Base-by-base conservation (phyloP, 2,888 invertebrate species). In the Cataglyphis altisquamis region DNA sequence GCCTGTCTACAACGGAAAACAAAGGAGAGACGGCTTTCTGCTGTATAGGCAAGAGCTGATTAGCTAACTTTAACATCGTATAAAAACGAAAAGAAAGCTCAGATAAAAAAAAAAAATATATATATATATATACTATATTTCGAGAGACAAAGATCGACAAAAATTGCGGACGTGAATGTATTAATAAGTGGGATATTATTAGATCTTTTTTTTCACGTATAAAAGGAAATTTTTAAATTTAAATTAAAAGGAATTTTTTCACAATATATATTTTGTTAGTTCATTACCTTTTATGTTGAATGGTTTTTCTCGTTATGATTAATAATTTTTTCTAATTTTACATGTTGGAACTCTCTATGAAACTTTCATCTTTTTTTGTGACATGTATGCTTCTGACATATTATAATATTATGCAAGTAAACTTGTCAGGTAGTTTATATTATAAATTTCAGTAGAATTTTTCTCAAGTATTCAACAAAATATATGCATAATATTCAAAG, bases 181-280 rank as follows among this genome's bases (percentile, higher is more conserved):
- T 73, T 62, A 62, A n/a, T 60, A 41, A 6, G 5, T 6, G 5
- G 1, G 57, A 29, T 73, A 62, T 36, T 55, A 70, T 66, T 66
- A 66, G 39, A 60, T 60, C n/a, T 18, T 57, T 52, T 36, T 18
- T 57, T 52, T 36, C 8, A 21, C 12, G 6, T 45, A 10, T 45
- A 41, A 62, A 48, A 45, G 3, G 15, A 21, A 1, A 12, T 25
- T 48, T 60, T 36, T 25, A 10, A 63, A n/a, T 5, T 15, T 52
- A 52, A 18, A 64, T 75, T 4, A n/a, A 1, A 25, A n/a, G 0
- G n/a, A 18, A 39, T 0, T 64, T 52, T 21, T 29, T 18, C n/a
- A 12, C n/a, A 1, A 10, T 5, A 0, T 39, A 4, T 12, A 15
- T 25, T 25, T 57, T 29, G 8, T 36, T 62, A 45, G 15, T 55